Evolutionary conservation across 2,888 invertebrate species (phyloP).

Genomic region (Aplocera efformata): DNA sequence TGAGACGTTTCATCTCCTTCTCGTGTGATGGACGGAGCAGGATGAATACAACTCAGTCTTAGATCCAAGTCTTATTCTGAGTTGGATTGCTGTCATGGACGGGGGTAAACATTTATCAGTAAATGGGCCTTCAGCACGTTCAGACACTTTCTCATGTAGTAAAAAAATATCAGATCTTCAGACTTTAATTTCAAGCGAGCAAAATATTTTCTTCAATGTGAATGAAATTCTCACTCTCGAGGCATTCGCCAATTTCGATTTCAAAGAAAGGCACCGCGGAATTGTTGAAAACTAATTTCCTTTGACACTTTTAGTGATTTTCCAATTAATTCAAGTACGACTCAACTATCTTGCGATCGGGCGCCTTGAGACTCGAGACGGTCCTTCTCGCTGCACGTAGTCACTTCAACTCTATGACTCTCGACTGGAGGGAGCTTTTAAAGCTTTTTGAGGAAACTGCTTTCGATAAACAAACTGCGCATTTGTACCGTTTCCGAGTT

Average conservation of each 20-base stretch:
- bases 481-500: too few species aligned
- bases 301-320: constrained; percentile 22
- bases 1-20: too few species aligned
- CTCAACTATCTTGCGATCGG: constrained; percentile 13
- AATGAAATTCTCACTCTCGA: constrained; percentile 5
- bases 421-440: constrained; percentile 39
- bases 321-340: constrained; percentile 24
- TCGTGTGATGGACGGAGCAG: too few species aligned
- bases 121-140: too few species aligned
- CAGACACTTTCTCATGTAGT: too few species aligned
- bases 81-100: too few species aligned
- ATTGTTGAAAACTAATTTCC: constrained; percentile 23
- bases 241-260: constrained; percentile 4
- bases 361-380: background rate
- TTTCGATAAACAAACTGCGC: background rate
- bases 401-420: constrained; percentile 41
- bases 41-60: too few species aligned
- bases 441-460: constrained; percentile 2
- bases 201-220: background rate
- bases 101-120: too few species aligned
- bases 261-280: constrained; percentile 4
- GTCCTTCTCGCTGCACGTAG: constrained; percentile 6
- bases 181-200: too few species aligned
- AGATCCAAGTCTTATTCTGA: too few species aligned
- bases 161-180: too few species aligned